These are phyloP conservation scores for Eurytoma adleriae DNA, from an alignment of 2,888 invertebrate genomes.

Conservation along the genomic window DNA sequence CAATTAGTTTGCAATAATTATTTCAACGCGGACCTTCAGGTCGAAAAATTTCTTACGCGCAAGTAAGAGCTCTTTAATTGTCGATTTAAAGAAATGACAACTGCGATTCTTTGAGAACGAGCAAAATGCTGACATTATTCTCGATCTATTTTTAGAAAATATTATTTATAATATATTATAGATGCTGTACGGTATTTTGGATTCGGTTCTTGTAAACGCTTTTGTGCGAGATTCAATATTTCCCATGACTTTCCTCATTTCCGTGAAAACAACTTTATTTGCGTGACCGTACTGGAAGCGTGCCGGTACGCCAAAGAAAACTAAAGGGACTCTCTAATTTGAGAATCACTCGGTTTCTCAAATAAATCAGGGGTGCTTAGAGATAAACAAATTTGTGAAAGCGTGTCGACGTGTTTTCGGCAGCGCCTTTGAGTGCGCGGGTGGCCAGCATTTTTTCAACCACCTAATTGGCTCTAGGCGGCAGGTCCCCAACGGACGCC, in stretches of 20 bases:
- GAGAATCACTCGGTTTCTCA: conserved; percentile 30
- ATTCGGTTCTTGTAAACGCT: no score
- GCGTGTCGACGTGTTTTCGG: conserved; percentile 33
- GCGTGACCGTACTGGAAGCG: background rate
- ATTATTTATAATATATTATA: no score
- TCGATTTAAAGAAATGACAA: background rate
- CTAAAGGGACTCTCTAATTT: background rate
- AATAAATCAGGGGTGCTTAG: conserved; percentile 29
- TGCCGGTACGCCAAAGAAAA: conserved; percentile 25
- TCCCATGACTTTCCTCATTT: background rate
- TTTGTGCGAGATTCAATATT: background rate
- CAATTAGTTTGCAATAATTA: conserved; percentile 52
- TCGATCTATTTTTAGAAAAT: background rate
- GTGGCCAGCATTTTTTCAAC: conserved; percentile 27
- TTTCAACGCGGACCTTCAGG: no score
- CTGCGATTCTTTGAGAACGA: background rate
- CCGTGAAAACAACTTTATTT: conserved; percentile 25
- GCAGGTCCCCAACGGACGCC: background rate
- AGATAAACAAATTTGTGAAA: conserved; percentile 53
- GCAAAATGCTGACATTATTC: background rate
- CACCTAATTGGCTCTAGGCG: conserved; percentile 42
- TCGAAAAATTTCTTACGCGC: background rate
- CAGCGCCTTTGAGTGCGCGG: conserved; percentile 36
- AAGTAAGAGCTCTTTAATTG: conserved; percentile 14
- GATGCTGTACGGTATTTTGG: no score